These are phyloP conservation scores for Psittacula cyanocephala DNA, from an alignment of 2,113 vertebrate species.

Conservation along the genomic window DNA sequence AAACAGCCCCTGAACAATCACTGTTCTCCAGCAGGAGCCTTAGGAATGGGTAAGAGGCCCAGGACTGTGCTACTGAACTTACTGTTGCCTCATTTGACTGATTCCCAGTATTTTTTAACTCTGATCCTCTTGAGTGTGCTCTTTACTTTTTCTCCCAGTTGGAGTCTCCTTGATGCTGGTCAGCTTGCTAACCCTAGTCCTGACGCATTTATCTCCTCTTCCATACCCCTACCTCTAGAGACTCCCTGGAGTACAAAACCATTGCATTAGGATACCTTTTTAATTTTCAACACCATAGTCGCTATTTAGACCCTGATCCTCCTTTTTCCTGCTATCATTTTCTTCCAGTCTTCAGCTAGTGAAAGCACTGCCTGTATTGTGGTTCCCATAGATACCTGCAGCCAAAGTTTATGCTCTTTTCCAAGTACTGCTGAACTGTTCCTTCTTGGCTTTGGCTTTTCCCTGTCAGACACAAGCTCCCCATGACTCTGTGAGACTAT, in stretches of 20 bases:
- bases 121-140: not conserved
- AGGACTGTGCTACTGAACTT: not conserved
- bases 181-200: not conserved
- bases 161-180: not conserved
- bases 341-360: not conserved
- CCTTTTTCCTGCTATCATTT: not conserved
- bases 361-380: not conserved
- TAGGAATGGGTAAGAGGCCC: not conserved
- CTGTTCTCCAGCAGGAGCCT: not conserved
- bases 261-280: not conserved
- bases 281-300: not conserved
- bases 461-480: not conserved
- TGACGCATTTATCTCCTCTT: not conserved
- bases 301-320: not conserved
- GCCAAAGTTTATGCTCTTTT: not conserved
- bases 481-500: not conserved
- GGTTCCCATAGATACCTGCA: not conserved
- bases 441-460: not conserved
- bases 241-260: not conserved
- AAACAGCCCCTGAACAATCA: not conserved
- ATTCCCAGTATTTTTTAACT: not conserved
- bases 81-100: not conserved
- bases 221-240: not conserved
- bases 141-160: not conserved
- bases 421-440: not conserved